phyloP scores from a whole-genome alignment of 2,113 vertebrate species.

The Stegostoma tigrinum region DNA sequence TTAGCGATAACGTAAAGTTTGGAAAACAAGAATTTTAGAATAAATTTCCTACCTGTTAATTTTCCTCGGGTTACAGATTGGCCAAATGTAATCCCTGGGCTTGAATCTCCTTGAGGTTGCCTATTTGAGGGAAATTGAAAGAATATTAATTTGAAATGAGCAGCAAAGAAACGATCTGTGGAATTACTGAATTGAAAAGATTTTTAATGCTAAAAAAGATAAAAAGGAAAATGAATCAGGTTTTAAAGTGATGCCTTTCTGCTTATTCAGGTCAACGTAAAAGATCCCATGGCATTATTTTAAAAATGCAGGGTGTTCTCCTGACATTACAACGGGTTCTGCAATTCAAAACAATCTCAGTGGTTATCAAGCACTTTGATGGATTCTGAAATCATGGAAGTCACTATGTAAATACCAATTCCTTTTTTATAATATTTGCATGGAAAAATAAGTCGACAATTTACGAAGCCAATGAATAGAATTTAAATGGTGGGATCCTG shows the following conservation, averaged over 20 bases:
- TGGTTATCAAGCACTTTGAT: not conserved
- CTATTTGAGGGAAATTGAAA: not conserved
- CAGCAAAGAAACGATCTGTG: not conserved
- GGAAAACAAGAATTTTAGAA: not conserved
- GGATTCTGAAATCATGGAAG: not conserved
- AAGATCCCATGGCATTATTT: not conserved
- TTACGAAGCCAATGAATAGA: not conserved
- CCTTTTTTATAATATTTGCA: not conserved
- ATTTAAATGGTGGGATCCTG: not conserved
- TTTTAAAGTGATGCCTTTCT: not conserved
- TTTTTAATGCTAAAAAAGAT: not conserved
- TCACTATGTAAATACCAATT: not conserved
- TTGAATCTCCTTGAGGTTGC: not conserved
- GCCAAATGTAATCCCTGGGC: not conserved
- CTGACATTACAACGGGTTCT: not conserved
- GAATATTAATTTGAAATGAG: not conserved
- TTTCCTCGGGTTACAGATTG: not conserved
- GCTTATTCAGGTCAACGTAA: not conserved
- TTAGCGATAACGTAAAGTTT: not conserved
- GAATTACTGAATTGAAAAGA: not conserved
- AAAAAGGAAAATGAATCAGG: not conserved
- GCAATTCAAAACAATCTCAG: not conserved
- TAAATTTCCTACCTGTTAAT: not conserved
- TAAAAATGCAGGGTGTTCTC: not conserved
- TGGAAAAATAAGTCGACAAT: not conserved